Evolutionary conservation across 2,888 invertebrate species (phyloP).

Genomic region (Athalia circularis): DNA sequence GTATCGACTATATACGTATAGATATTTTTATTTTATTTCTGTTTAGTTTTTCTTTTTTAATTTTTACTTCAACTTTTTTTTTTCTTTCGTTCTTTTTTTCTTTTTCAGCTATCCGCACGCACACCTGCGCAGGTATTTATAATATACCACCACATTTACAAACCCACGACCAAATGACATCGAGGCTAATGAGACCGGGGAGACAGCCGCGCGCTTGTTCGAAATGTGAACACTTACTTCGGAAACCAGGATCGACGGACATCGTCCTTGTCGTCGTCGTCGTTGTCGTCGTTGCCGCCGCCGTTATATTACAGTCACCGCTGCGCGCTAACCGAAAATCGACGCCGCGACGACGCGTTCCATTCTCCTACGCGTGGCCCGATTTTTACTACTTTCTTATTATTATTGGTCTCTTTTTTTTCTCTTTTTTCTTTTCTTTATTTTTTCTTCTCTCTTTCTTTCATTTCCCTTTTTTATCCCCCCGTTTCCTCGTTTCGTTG

Average conservation of each 20-base stretch:
- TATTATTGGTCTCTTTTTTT: not conserved
- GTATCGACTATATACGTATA: no score
- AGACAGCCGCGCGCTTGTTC: not conserved
- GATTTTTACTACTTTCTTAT: not conserved
- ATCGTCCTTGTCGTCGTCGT: constrained; percentile 61
- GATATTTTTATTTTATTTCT: constrained; percentile 26
- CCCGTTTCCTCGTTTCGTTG: not conserved
- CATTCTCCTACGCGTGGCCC: constrained; percentile 22
- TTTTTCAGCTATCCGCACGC: not conserved
- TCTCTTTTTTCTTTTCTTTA: not conserved
- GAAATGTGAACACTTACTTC: not conserved
- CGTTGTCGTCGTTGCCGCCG: not conserved
- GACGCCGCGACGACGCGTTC: not conserved
- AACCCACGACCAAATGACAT: constrained; percentile 51
- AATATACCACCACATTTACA: not conserved
- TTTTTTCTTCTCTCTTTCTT: not conserved
- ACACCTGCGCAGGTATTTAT: not conserved
- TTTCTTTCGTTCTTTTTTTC: constrained; percentile 26
- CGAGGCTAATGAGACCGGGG: constrained; percentile 53
- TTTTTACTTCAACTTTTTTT: constrained; percentile 24
- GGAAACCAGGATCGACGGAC: constrained; percentile 60
- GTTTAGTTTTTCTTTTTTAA: constrained; percentile 46
- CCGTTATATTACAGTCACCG: no score
- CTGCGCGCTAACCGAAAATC: not conserved
- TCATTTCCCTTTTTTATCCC: no score